Conservation (phyloP, 2,797 vertebrate species). For the Pteronotus mesoamericanus region DNA sequence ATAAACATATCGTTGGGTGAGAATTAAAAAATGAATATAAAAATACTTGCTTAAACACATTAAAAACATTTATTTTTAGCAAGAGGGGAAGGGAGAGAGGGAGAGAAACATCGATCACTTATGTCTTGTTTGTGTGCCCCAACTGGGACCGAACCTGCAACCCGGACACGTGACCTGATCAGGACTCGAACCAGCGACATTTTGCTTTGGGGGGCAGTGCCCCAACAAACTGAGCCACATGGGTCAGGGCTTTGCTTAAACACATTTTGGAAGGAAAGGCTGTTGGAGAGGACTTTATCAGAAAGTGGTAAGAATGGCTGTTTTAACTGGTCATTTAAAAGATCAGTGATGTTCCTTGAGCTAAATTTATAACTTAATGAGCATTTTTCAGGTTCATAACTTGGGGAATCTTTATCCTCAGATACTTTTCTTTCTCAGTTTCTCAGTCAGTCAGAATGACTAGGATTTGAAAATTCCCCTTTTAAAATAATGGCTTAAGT, state of each 20-base stretch:
- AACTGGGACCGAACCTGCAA: too few relatives aligned
- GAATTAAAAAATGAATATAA: not conserved
- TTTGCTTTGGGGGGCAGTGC: too few relatives aligned
- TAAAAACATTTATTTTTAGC: not conserved
- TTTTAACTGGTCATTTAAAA: not conserved
- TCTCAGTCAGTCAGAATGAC: not conserved
- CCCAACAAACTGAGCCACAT: too few relatives aligned
- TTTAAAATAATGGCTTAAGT: conserved; percentile 24
- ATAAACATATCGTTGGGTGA: not conserved
- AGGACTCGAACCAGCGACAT: too few relatives aligned
- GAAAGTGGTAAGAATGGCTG: not conserved
- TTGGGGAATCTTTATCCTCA: not conserved
- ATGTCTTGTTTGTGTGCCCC: too few relatives aligned
- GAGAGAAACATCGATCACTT: too few relatives aligned
- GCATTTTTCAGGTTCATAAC: conserved; percentile 15
- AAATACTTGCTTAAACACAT: not conserved
- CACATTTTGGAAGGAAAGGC: not conserved
- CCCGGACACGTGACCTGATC: too few relatives aligned
- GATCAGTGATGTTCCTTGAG: not conserved
- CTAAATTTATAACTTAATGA: conserved; percentile 6
- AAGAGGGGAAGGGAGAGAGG: too few relatives aligned
- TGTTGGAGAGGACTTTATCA: not conserved
- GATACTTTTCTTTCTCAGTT: not conserved
- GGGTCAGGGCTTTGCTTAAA: not conserved
- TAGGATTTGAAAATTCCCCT: not conserved